Base-by-base conservation (phyloP, 2,888 invertebrate species). In the Norana najaformis region DNA sequence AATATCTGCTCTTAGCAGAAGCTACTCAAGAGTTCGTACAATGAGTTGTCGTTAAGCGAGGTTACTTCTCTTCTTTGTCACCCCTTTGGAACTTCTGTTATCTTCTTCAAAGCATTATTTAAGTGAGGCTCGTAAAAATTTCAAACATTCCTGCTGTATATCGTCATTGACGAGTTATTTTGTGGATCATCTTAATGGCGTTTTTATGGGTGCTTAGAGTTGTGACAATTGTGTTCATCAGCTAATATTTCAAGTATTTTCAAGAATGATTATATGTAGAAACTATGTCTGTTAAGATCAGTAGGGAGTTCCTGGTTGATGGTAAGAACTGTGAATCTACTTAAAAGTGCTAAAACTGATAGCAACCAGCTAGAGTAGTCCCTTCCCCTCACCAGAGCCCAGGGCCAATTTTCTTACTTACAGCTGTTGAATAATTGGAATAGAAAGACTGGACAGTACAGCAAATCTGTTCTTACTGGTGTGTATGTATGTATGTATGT, bases 241-340 rank as follows among this genome's bases (percentile, higher is more conserved):
- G 5, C 14, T 41, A 18, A 41, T 41, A 18, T 18, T 13, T 41
- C 41, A 41, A 41, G 69, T 69, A 11, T 1, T 69, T 69, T 69
- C 69, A 69, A n/a, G n/a, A 69, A 69, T 2, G 69, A 69, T 47
- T 47, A 20, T 47, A 47, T 47, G 47, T 23, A 47, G 47, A 23
- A 47, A 20, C 20, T 47, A 47, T 69, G n/a, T n/a, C n/a, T n/a
- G 30, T 69, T 30, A 69, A n/a, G 0, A n/a, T 69, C 69, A n/a
- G 69, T 69, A 69, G n/a, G 69, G n/a, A 69, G n/a, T 69, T 69
- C 69, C 69, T 69, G 30, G 69, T 69, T 69, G n/a, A n/a, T 69
- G 30, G n/a, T 69, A 69, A 69, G n/a, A n/a, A 1, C 30, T 69
- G 69, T 69, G 69, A 69, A 30, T 53, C 3, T 8, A 69, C 69